phyloP scores from a whole-genome alignment of 2,797 vertebrate species.

The Leptodactylus fallax region DNA sequence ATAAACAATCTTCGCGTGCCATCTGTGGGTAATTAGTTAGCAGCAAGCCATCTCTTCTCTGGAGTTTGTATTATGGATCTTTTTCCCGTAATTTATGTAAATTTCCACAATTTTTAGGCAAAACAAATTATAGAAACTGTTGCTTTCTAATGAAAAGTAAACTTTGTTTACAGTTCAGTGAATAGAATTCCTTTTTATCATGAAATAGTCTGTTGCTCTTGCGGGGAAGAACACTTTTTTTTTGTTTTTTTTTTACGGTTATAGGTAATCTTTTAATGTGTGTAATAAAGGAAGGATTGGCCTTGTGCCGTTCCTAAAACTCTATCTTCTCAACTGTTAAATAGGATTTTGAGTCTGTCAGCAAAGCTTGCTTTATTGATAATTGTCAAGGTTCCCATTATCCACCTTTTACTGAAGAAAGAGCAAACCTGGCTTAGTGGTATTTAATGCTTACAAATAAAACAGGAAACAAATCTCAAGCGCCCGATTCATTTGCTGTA shows the following conservation, averaged over 20 bases:
- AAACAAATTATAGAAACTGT: slow-evolving; percentile 63
- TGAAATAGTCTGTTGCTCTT: slow-evolving; percentile 40
- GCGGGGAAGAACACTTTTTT: not conserved
- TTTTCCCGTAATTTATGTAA: slow-evolving; percentile 56
- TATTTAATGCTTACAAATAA: slow-evolving; percentile 32
- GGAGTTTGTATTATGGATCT: slow-evolving; percentile 53
- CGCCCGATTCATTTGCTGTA: slow-evolving; percentile 22
- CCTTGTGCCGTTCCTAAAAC: slow-evolving; percentile 23
- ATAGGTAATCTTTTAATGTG: slow-evolving; percentile 46
- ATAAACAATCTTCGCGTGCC: slow-evolving; percentile 62
- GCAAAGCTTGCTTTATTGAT: slow-evolving; percentile 39
- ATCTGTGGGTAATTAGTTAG: slow-evolving; percentile 62
- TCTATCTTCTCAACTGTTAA: slow-evolving; percentile 51
- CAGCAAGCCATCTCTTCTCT: slow-evolving; percentile 58
- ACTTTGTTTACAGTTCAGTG: slow-evolving; percentile 65
- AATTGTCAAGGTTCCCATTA: slow-evolving; percentile 32
- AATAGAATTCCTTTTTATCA: slow-evolving; percentile 51
- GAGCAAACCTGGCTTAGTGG: not conserved
- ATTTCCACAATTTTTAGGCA: slow-evolving; percentile 59
- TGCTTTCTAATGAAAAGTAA: slow-evolving; percentile 63
- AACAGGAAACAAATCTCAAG: slow-evolving; percentile 16
- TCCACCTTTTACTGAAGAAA: slow-evolving; percentile 2
- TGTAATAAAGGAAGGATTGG: slow-evolving; percentile 34
- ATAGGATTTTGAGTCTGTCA: slow-evolving; percentile 45
- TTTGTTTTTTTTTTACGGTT: not conserved